Base-by-base conservation (phyloP, 2,888 invertebrate genomes). In the Periphyllus acericola region DNA sequence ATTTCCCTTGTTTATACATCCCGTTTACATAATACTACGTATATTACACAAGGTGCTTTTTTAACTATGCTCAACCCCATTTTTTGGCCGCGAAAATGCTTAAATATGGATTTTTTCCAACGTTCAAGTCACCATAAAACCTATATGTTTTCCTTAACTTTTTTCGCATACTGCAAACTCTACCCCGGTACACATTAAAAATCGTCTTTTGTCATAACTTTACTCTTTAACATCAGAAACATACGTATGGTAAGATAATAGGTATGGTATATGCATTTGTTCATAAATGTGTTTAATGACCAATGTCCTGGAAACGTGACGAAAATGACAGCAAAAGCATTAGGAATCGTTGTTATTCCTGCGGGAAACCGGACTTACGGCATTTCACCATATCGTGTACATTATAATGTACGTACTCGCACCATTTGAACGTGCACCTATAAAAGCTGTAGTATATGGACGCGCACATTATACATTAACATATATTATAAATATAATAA, bases 271-370 rank as follows among this genome's bases (percentile, higher is more conserved):
- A 17, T 11, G 3, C 36, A 9, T 21, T 19, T 21, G 29, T 36
- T 19, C 80, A 8, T n/a, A n/a, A n/a, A 81, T 25, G 29, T 81
- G 68, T 32, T 32, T 78, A 78, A 52, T 78, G 32, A 78, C 55
- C 78, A 32, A 46, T 71, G 46, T 82, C 71, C 71, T 46, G 46
- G 46, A 34, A 25, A 82, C 81, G 81, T 82, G 71, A 82, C 71
- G n/a, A 71, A 82, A 82, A 82, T 81, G 66, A 55, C 11, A 80
- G 29, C 80, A 36, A 9, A 9, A 6, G 34, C 21, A 60, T 60
- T 60, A 60, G 36, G 17, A 25, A 32, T 66, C 19, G 34, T 36
- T n/a, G 36, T 36, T n/a, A 17, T 60, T 60, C 60, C 60, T 21
- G 8, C 60, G 36, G n/a, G 21, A 36, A 36, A n/a, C n/a, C 0